Base-by-base conservation (phyloP, 2,113 vertebrate species). In the Motacilla tschutschensis region DNA sequence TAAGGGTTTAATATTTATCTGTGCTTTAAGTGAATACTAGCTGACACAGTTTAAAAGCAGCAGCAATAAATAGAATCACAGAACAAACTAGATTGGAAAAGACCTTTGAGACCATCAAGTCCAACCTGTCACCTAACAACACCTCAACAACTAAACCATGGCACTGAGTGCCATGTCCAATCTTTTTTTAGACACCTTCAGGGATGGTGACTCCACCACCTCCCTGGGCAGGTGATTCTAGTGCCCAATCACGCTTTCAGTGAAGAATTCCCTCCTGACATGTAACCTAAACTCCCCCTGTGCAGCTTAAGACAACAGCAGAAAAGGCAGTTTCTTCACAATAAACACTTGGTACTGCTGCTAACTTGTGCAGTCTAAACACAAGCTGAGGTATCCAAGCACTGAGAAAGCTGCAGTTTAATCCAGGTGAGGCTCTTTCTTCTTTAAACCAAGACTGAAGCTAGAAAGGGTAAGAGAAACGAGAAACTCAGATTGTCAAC, bases 1-100 rank as follows among this genome's bases (percentile, higher is more conserved):
- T 63, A 69, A 75, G 17, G 10, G n/a, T 85, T 85, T 89, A 80
- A 62, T 87, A 79, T 87, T 92, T 88, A 58, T 85, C 84, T 87
- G 33, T 79, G 66, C 53, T 85, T 79, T 31, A 88, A 43, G 62
- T 63, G 13, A 60, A 57, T 73, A 35, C 5, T 57, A 79, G 35
- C 62, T 83, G 79, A 67, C 41, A 69, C 17, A 86, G 38, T 10
- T 65, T 78, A 43, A 89, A 73, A 83, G 33, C 50, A 44, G 26
- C 25, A 75, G 55, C 65, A 72, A 71, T 66, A 88, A 82, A 35
- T 10, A 62, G 18, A 81, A 35, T 48, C 43, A 46, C 21, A 54
- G 10, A 77, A 60, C 28, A 43, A 70, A 22, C 28, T 28, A 46
- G 47, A 44, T 40, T 54, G 48, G 22, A 71, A 62, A 71, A 46